Conservation (phyloP, 2,888 invertebrate species). For the Spilosoma lubricipeda region DNA sequence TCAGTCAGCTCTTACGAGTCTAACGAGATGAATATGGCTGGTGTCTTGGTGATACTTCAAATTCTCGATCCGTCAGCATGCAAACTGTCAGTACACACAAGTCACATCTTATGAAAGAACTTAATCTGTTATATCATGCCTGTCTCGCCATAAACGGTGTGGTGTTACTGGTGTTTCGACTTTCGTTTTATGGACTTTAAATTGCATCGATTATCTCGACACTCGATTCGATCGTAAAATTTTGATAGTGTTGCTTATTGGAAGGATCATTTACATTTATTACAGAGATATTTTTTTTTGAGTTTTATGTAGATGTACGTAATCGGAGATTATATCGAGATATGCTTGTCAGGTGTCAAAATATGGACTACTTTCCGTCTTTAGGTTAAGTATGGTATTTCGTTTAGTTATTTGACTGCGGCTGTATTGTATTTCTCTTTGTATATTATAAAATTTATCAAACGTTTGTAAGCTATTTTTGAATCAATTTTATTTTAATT, state of each 20-base stretch:
- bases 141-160: constrained; percentile 13
- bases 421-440: neutral
- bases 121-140: constrained; percentile 17
- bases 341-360: neutral
- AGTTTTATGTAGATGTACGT: neutral
- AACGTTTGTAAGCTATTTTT: neutral
- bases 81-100: constrained; percentile 12
- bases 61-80: too few relatives aligned
- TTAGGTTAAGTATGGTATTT: neutral
- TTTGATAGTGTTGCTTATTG: constrained; percentile 6
- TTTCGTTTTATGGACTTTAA: constrained; percentile 22
- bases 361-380: neutral
- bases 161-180: constrained; percentile 15
- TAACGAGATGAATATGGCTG: too few relatives aligned
- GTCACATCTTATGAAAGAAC: constrained; percentile 22
- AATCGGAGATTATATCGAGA: neutral
- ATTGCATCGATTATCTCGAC: constrained; percentile 43
- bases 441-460: neutral
- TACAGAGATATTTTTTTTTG: neutral
- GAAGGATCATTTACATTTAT: constrained; percentile 2
- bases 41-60: too few relatives aligned
- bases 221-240: constrained; percentile 7
- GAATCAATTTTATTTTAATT: neutral
- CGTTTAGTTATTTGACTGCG: neutral
- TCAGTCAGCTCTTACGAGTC: too few relatives aligned